Percentiles rank a stretch among this genome's conserved stretches.
phyloP scores from a whole-genome alignment of 2,888 invertebrate species.

The Germaria angustata region DNA sequence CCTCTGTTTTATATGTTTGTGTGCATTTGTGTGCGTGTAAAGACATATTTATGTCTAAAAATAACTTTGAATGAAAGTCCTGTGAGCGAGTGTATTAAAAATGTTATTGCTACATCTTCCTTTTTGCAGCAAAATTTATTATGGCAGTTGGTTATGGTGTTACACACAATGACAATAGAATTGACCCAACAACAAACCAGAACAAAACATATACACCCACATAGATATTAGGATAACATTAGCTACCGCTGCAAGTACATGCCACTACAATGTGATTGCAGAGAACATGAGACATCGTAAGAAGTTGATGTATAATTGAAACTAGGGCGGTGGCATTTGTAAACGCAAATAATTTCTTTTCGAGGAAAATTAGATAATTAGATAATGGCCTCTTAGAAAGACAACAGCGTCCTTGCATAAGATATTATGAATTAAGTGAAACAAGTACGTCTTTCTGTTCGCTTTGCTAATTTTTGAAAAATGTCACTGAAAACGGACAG shows the following conservation, averaged over 20 bases:
- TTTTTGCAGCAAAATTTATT: conserved; percentile 74
- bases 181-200: conserved; percentile 32
- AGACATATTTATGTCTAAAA: conserved; percentile 31
- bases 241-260: neutral
- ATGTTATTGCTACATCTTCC: conserved; percentile 5
- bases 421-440: neutral
- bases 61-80: neutral
- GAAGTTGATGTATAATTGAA: neutral
- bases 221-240: neutral
- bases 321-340: neutral
- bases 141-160: conserved; percentile 77
- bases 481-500: neutral
- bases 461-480: neutral
- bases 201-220: neutral
- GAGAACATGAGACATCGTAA: too few species aligned
- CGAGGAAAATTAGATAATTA: conserved; percentile 77
- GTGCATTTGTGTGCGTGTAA: neutral
- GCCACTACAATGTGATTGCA: neutral
- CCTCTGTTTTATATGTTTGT: neutral
- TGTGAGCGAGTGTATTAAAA: conserved; percentile 19
- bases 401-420: neutral
- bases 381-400: conserved; percentile 71
- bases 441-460: neutral
- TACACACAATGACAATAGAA: conserved; percentile 72
- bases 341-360: conserved; percentile 41